Base-by-base conservation (phyloP, 2,888 invertebrate genomes). In the Zaprionus lineosus region DNA sequence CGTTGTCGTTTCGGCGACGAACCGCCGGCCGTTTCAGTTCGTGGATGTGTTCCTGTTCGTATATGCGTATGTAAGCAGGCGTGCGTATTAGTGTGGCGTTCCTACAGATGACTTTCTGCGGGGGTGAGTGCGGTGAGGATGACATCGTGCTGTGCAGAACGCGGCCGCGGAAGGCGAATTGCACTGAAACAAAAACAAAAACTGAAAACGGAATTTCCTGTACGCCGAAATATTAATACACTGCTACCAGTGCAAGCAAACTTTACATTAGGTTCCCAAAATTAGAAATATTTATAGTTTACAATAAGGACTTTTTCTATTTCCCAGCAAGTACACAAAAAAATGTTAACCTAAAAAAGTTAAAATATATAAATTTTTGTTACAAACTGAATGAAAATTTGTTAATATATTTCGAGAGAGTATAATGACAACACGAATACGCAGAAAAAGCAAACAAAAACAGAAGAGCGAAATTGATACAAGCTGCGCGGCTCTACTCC, bases 371-470 rank as follows among this genome's bases (percentile, higher is more conserved):
- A 4, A 18, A 24, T 7, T 11, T 1, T 1, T 26, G 44, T 47
- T 4, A 16, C 57, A 43, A 40, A 39, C 0, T 5, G 6, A 1
- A 11, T 50, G 14, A n/a, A 8, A 6, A 50, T 47, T 4, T 7
- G 0, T 1, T n/a, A 12, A 21, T 18, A 6, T 0, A 9, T 19
- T 9, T 0, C 4, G 9, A 3, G 15, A 72, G 69, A 47, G 67
- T 43, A 67, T 41, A 66, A 81, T 64, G 41, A 77, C 81, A 77
- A 81, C 84, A 79, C 69, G 61, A 77, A 65, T 66, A 77, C 59
- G 73, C 74, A 77, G 77, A 72, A 77, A 77, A 77, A 66, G 69
- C 69, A 84, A 84, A 77, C 84, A 75, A 75, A 79, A 81, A 84
- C 74, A 61, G 34, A 62, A 71, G 74, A 82, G 82, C 74, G 82